These are phyloP conservation scores for Pecten maximus DNA, from an alignment of 2,888 invertebrate species.

Conservation along the genomic window DNA sequence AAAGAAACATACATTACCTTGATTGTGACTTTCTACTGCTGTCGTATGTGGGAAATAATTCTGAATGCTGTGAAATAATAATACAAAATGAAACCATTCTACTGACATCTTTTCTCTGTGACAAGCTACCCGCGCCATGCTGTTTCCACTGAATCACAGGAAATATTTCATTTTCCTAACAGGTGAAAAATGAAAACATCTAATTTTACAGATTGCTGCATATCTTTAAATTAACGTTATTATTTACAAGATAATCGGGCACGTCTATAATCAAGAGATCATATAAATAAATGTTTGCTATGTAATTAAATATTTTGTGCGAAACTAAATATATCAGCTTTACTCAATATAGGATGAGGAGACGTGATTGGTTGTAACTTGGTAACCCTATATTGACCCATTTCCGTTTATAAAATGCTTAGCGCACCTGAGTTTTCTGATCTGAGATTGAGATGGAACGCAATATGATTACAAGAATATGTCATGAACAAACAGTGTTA, in stretches of 20 bases:
- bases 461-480: not conserved
- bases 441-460: not conserved
- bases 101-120: conserved; percentile 77
- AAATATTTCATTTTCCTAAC: conserved; percentile 23
- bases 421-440: conserved; percentile 16
- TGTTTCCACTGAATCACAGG: conserved; percentile 59
- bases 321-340: conserved; percentile 36
- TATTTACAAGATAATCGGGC: not conserved
- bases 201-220: not conserved
- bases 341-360: not conserved
- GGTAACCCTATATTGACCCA: conserved; percentile 40
- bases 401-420: conserved; percentile 23
- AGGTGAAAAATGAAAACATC: conserved; percentile 6
- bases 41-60: conserved; percentile 75
- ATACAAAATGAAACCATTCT: conserved; percentile 78
- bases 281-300: conserved; percentile 4
- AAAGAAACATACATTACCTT: conserved; percentile 75
- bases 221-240: not conserved
- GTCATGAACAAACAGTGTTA: not conserved
- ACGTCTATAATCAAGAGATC: not conserved
- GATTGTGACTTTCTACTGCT: conserved; percentile 81
- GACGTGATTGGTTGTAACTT: conserved; percentile 42
- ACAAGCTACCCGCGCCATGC: conserved; percentile 79
- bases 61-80: conserved; percentile 79
- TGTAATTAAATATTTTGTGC: conserved; percentile 35